phyloP scores from a whole-genome alignment of 2,888 invertebrate species.

The Elmis aenea region DNA sequence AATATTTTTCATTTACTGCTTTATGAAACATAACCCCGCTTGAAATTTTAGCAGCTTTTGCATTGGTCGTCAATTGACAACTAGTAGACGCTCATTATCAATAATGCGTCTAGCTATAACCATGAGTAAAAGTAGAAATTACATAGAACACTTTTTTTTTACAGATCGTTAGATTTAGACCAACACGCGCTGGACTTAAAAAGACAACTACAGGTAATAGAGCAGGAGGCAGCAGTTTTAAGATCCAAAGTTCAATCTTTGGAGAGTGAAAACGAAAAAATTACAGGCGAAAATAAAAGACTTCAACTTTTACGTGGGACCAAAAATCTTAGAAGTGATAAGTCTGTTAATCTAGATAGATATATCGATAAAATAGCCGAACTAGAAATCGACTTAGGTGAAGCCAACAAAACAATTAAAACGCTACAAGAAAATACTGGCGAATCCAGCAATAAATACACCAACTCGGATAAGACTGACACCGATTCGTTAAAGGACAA shows the following conservation, averaged over 20 bases:
- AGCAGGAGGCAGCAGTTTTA: slow-evolving; percentile 68
- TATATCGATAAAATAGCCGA: slow-evolving; percentile 57
- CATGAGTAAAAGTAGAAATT: too few relatives aligned
- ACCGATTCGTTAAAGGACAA: too few relatives aligned
- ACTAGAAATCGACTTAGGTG: slow-evolving; percentile 59
- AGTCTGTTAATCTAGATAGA: slow-evolving; percentile 51
- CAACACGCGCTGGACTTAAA: slow-evolving; percentile 65
- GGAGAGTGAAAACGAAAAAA: slow-evolving; percentile 72
- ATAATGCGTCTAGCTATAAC: too few relatives aligned
- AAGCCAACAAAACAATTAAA: slow-evolving; percentile 55
- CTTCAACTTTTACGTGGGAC: slow-evolving; percentile 57
- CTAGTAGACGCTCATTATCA: too few relatives aligned
- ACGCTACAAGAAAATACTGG: slow-evolving; percentile 47
- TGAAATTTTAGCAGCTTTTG: too few relatives aligned
- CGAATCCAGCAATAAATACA: slow-evolving; percentile 33
- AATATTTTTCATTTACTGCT: too few relatives aligned
- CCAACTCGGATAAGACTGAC: too few relatives aligned
- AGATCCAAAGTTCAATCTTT: slow-evolving; percentile 63
- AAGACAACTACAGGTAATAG: slow-evolving; percentile 69
- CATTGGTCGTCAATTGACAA: too few relatives aligned
- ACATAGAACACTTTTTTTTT: too few relatives aligned
- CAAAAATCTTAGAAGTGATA: slow-evolving; percentile 53
- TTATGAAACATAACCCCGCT: too few relatives aligned
- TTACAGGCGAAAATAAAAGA: slow-evolving; percentile 68
- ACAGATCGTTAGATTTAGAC: slow-evolving; percentile 58